Base-by-base conservation (phyloP, 2,888 invertebrate species). In the Halictus quadricinctus region DNA sequence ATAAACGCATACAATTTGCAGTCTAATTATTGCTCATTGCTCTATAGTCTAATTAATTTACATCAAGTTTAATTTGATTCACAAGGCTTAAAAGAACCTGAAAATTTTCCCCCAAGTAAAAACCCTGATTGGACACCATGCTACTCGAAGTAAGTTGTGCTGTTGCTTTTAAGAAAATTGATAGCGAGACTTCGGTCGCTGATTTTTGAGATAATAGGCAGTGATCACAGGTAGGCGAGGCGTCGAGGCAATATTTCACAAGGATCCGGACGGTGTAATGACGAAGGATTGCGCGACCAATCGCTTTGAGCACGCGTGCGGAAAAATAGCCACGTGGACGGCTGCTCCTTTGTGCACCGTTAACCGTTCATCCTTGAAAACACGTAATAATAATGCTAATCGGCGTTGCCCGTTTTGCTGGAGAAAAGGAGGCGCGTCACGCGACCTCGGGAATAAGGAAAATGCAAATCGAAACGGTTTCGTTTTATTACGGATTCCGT, bases 311-410 rank as follows among this genome's bases (percentile, higher is more conserved):
- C 36, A 36, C 21, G 29, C 18, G 36, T 36, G 5, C 66, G 29
- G 69, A 21, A 58, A 64, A 83, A 43, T 50, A 13, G 21, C 0
- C 15, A 41, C 58, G 15, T 72, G 64, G n/a, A 43, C 41, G 18
- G 15, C 18, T 6, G 25, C n/a, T 60, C 12, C 54, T 41, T 83
- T 41, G 77, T 58, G 13, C 29, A 73, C 70, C 60, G 43, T 64
- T 70, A 75, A 84, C 74, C 15, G 36, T 46, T 21, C 21, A 60
- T 75, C 84, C 64, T 79, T 48, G 84, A 84, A 66, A 54, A 54
- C 18, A 25, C 60, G 25, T 36, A 36, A 70, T 69, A 77, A 77
- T 25, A 50, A 77, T 50, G 25, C 48, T 15, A 36, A 64, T 50
- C 60, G 76, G 18, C n/a, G 48, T 25, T 64, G 15, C 64, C 64